A percentile compares a stretch with the other conserved stretches of the same genome.
phyloP scores from a whole-genome alignment of 2,888 invertebrate species.

The Eucera pruinosa region DNA sequence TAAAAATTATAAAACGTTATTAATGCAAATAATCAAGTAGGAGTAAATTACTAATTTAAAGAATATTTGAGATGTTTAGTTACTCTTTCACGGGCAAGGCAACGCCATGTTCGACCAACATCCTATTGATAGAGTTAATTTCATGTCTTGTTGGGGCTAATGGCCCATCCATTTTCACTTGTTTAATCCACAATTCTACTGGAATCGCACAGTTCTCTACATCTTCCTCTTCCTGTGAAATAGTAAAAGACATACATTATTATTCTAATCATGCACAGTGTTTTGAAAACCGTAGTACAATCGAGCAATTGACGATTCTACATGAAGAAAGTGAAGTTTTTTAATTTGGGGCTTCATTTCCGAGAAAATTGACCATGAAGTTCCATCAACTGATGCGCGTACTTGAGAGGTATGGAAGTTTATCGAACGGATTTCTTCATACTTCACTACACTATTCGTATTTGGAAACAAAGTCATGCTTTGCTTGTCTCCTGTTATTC shows the following conservation, averaged over 20 bases:
- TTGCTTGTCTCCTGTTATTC: too few species aligned
- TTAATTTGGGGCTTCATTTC: too few species aligned
- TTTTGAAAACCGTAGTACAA: too few species aligned
- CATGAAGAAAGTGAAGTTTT: too few species aligned
- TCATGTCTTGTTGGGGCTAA: slow-evolving; percentile 88
- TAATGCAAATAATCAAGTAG: not conserved
- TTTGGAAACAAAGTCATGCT: too few species aligned
- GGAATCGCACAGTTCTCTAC: slow-evolving; percentile 80
- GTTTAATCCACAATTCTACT: slow-evolving; percentile 89
- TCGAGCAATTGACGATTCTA: too few species aligned
- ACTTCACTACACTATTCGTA: too few species aligned
- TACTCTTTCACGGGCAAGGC: slow-evolving; percentile 85
- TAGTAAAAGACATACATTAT: not conserved
- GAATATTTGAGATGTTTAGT: slow-evolving; percentile 33
- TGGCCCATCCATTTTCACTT: slow-evolving; percentile 87
- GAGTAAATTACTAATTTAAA: not conserved
- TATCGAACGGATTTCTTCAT: too few species aligned
- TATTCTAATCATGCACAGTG: too few species aligned
- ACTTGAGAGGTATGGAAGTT: too few species aligned
- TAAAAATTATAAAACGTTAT: slow-evolving; percentile 9
- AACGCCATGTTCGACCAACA: slow-evolving; percentile 88
- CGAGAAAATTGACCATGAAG: too few species aligned
- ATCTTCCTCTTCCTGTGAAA: slow-evolving; percentile 60
- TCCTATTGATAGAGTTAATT: slow-evolving; percentile 88
- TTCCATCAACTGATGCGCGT: too few species aligned